Percentiles rank a stretch among this genome's conserved stretches.
Evolutionary conservation across 2,113 vertebrate genomes (phyloP).

Genomic region (Chloebia gouldiae): DNA sequence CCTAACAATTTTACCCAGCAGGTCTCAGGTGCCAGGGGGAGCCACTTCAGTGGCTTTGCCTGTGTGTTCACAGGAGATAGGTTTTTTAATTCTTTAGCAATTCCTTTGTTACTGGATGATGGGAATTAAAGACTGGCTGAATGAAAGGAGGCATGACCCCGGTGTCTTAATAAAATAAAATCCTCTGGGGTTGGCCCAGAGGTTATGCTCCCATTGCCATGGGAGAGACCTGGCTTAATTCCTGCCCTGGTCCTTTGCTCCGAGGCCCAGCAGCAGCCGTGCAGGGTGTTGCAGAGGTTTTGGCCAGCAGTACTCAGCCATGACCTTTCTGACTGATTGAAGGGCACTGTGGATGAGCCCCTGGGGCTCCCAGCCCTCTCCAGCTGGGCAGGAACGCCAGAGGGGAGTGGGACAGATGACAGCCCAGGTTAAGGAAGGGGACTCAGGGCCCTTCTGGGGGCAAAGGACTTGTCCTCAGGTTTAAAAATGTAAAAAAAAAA

Average conservation of each 20-base stretch:
- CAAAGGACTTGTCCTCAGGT: neutral
- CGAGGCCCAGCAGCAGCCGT: neutral
- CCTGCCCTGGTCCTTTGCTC: neutral
- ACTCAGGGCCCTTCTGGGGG: neutral
- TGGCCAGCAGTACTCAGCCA: neutral
- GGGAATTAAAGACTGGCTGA: neutral
- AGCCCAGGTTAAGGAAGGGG: neutral
- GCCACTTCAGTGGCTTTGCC: neutral
- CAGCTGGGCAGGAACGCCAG: rapidly evolving
- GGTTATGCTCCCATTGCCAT: neutral
- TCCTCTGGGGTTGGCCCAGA: neutral
- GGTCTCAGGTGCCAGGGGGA: neutral
- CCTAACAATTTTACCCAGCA: neutral
- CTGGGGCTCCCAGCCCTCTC: neutral
- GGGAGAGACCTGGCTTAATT: conserved; percentile 18
- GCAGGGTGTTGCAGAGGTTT: neutral
- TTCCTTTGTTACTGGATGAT: neutral
- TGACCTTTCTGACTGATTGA: neutral
- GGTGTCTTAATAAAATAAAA: conserved; percentile 39
- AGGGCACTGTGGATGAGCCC: neutral
- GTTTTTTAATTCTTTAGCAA: conserved; percentile 29
- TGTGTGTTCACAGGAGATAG: neutral
- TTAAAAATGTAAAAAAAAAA: neutral
- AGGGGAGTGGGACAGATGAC: neutral
- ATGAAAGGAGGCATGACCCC: neutral